These are phyloP conservation scores for Sphaerophoria rueppellii DNA, from an alignment of 2,888 invertebrate genomes.

Conservation along the genomic window DNA sequence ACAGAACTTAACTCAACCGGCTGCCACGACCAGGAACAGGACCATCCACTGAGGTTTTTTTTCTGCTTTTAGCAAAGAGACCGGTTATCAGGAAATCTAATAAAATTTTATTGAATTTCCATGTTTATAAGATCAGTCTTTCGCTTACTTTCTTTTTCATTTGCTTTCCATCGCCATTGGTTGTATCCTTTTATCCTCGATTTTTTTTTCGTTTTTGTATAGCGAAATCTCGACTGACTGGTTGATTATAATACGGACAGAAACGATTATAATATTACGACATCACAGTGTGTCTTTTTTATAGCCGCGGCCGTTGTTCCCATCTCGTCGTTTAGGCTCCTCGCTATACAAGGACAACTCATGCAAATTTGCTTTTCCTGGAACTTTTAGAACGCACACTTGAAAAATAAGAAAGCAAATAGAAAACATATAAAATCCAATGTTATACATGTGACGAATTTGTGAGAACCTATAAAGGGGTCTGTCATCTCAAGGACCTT, in stretches of 20 bases:
- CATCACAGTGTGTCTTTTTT: neutral
- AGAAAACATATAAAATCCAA: slow-evolving; percentile 26
- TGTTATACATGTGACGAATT: slow-evolving; percentile 28
- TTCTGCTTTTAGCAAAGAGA: slow-evolving; percentile 31
- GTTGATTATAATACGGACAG: slow-evolving; percentile 43
- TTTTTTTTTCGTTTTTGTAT: neutral
- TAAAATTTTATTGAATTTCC: slow-evolving; percentile 69
- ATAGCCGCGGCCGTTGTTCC: too few relatives aligned
- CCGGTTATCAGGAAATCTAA: slow-evolving; percentile 65
- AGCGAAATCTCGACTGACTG: slow-evolving; percentile 36
- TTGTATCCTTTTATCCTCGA: slow-evolving; percentile 54
- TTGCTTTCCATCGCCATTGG: slow-evolving; percentile 46
- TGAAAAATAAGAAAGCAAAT: slow-evolving; percentile 5
- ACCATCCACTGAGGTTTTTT: too few relatives aligned
- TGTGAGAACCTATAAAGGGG: slow-evolving; percentile 2
- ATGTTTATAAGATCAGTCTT: slow-evolving; percentile 53
- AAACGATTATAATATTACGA: slow-evolving; percentile 32
- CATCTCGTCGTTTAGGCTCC: neutral
- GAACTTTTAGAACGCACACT: neutral
- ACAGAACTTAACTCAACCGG: too few relatives aligned
- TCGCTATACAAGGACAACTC: slow-evolving; percentile 11
- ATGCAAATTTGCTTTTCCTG: slow-evolving; percentile 26
- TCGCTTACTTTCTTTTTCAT: neutral
- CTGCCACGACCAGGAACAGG: too few relatives aligned
- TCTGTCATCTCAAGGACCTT: slow-evolving; percentile 12